Percentiles rank a stretch among this genome's conserved stretches.
Evolutionary conservation across 2,888 invertebrate genomes (phyloP).

Genomic region (Zeuzera pyrina): DNA sequence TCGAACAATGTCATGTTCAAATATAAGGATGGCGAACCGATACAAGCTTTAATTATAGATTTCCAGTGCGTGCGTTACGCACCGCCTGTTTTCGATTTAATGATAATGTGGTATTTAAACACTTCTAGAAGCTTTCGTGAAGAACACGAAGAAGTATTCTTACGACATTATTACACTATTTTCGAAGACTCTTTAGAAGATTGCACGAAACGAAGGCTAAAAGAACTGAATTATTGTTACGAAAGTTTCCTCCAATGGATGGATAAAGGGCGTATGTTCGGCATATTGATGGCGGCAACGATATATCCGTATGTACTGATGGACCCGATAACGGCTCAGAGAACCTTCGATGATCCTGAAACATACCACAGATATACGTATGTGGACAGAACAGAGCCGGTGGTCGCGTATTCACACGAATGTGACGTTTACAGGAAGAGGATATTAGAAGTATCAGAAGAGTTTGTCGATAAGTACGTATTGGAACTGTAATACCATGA

Average conservation of each 20-base stretch:
- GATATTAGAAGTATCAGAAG: slow-evolving; percentile 34
- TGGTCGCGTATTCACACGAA: slow-evolving; percentile 22
- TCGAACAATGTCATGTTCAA: slow-evolving; percentile 52
- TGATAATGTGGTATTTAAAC: slow-evolving; percentile 36
- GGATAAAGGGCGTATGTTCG: slow-evolving; percentile 30
- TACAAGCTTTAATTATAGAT: slow-evolving; percentile 41
- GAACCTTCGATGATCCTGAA: slow-evolving; percentile 28
- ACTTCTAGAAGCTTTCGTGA: slow-evolving; percentile 37
- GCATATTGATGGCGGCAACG: slow-evolving; percentile 18
- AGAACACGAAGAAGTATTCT: slow-evolving; percentile 27
- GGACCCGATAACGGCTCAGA: slow-evolving; percentile 26
- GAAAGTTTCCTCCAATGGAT: slow-evolving; percentile 25
- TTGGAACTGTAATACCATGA: background rate
- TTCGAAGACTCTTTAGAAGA: slow-evolving; percentile 29
- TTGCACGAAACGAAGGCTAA: slow-evolving; percentile 25
- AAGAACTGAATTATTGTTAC: slow-evolving; percentile 26
- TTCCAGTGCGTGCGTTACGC: slow-evolving; percentile 48
- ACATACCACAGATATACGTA: slow-evolving; percentile 23
- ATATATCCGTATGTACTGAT: slow-evolving; percentile 29
- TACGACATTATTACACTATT: slow-evolving; percentile 31
- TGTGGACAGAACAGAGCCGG: slow-evolving; percentile 27
- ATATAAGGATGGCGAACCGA: slow-evolving; percentile 31
- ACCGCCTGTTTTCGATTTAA: slow-evolving; percentile 52
- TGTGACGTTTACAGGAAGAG: slow-evolving; percentile 24
- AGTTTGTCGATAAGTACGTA: slow-evolving; percentile 38